phyloP scores from a whole-genome alignment of 2,797 vertebrate genomes.

The Denticeps clupeoides region DNA sequence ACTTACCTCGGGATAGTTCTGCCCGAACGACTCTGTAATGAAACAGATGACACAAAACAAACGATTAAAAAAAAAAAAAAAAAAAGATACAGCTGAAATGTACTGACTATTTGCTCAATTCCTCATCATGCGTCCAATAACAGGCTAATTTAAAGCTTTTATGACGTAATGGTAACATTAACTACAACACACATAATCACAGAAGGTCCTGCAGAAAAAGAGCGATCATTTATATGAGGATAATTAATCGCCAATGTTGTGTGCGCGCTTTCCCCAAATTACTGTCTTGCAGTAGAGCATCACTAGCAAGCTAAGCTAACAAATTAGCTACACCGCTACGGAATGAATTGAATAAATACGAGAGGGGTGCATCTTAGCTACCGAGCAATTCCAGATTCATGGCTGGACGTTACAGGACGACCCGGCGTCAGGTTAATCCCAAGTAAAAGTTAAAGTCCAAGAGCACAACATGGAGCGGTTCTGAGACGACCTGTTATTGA shows the following conservation, averaged over 20 bases:
- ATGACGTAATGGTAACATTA: too few species aligned
- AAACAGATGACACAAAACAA: conserved; percentile 22
- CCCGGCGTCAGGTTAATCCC: neutral
- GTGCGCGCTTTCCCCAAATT: too few species aligned
- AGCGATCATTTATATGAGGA: too few species aligned
- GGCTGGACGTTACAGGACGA: neutral
- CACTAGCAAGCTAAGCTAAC: too few species aligned
- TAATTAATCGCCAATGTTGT: too few species aligned
- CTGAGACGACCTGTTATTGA: neutral
- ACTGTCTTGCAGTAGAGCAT: too few species aligned
- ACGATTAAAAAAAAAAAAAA: neutral
- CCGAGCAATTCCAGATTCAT: conserved; percentile 71
- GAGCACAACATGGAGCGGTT: neutral
- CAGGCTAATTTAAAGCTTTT: too few species aligned
- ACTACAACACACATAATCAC: too few species aligned
- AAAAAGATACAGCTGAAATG: neutral
- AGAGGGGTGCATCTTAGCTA: conserved; percentile 23
- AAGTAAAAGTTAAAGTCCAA: neutral
- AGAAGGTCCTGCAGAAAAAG: too few species aligned
- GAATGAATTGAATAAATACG: neutral
- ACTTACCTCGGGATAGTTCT: conserved; percentile 94
- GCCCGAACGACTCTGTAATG: conserved; percentile 85
- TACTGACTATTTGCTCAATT: too few species aligned
- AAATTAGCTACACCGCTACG: too few species aligned
- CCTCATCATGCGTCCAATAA: too few species aligned